These are phyloP conservation scores for Rhodinocichla rosea DNA, from an alignment of 2,113 vertebrate species.

Conservation along the genomic window DNA sequence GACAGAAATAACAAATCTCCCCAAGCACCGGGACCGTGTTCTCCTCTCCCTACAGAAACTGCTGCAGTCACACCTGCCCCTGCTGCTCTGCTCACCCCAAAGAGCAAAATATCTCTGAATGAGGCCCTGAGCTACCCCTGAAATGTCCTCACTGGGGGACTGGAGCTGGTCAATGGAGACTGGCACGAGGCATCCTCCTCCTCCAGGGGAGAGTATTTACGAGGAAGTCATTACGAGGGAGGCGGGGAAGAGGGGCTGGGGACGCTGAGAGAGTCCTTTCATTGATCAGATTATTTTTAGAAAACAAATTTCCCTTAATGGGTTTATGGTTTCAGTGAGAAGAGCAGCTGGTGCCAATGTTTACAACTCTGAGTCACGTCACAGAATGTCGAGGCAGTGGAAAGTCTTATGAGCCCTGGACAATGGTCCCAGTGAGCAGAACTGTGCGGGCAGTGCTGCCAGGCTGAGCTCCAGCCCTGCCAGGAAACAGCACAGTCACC, in stretches of 20 bases:
- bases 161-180: neutral
- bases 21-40: neutral
- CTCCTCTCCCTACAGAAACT: neutral
- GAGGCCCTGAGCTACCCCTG: neutral
- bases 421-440: conserved; percentile 37
- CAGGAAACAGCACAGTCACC: neutral
- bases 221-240: conserved; percentile 7
- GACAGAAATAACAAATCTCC: neutral
- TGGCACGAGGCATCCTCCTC: neutral
- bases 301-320: conserved; percentile 55
- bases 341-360: conserved; percentile 48
- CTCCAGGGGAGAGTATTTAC: neutral
- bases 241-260: neutral
- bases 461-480: neutral
- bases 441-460: neutral
- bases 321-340: conserved; percentile 52
- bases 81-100: neutral
- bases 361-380: conserved; percentile 49
- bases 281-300: conserved; percentile 62
- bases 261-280: conserved; percentile 50
- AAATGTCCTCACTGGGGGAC: neutral
- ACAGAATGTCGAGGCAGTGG: conserved; percentile 18
- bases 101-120: neutral
- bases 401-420: conserved; percentile 26
- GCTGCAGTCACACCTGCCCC: neutral